Conservation (phyloP, 2,113 vertebrate genomes). For the Boleophthalmus pectinirostris region DNA sequence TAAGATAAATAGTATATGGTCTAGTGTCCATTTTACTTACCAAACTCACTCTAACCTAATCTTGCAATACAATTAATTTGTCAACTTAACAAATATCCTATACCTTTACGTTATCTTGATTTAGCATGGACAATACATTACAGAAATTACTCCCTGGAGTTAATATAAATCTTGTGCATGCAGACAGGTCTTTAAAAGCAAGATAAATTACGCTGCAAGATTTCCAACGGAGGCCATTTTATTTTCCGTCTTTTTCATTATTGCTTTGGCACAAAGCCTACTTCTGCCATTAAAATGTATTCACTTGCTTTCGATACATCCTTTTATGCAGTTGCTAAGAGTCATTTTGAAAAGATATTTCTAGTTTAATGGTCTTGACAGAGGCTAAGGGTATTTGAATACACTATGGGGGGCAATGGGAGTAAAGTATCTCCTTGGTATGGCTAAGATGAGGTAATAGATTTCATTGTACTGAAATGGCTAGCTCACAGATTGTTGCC, state of each 20-base stretch:
- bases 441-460: slow-evolving; percentile 40
- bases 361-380: slow-evolving; percentile 17
- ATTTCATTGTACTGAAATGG: slow-evolving; percentile 40
- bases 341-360: slow-evolving; percentile 14
- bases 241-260: slow-evolving; percentile 6
- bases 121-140: neutral
- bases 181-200: neutral
- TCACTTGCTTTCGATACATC: neutral
- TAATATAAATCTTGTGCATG: neutral
- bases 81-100: neutral
- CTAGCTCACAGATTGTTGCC: slow-evolving; percentile 14
- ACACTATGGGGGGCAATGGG: slow-evolving; percentile 14
- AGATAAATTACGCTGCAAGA: neutral
- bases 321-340: slow-evolving; percentile 2
- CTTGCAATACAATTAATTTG: neutral
- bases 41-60: neutral
- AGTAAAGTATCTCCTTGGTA: slow-evolving; percentile 33
- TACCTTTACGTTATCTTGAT: neutral
- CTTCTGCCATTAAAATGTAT: neutral
- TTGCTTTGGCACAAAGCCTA: neutral
- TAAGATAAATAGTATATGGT: neutral
- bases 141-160: neutral
- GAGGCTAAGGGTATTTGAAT: slow-evolving; percentile 26
- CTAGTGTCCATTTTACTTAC: neutral
- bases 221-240: neutral